Evolutionary conservation across 2,888 invertebrate species (phyloP).

Genomic region (Caenorhabditis sinica): DNA sequence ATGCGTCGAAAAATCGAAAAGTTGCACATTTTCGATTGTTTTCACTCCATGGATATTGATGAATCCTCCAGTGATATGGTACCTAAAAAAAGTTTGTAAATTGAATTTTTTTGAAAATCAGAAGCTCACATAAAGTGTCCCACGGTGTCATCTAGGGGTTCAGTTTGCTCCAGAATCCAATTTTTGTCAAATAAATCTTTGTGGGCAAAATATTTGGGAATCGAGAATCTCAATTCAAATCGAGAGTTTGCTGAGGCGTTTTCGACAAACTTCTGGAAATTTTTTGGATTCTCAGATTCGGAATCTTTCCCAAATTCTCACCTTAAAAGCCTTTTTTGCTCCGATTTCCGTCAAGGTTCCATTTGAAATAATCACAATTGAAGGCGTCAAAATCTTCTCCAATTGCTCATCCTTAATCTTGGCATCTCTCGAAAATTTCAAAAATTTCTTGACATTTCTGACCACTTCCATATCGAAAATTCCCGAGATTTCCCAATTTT

Average conservation of each 20-base stretch:
- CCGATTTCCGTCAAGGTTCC: conserved; percentile 8
- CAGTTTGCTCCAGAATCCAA: conserved; percentile 10
- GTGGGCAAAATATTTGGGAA: background rate
- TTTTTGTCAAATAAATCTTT: conserved; percentile 18
- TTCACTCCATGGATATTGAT: background rate
- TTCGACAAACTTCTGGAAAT: conserved; percentile 33
- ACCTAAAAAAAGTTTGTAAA: conserved; percentile 10
- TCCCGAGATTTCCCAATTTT: background rate
- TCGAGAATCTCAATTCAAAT: conserved; percentile 9
- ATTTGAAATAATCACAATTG: background rate
- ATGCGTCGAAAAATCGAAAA: background rate
- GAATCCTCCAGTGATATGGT: conserved; percentile 16
- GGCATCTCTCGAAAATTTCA: conserved; percentile 18
- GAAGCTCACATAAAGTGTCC: conserved; percentile 2
- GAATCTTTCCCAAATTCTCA: background rate
- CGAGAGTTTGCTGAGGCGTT: background rate
- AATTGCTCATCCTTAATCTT: conserved; percentile 23
- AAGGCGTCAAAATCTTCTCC: conserved; percentile 1
- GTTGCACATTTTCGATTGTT: background rate
- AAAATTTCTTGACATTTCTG: background rate
- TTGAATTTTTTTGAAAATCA: background rate
- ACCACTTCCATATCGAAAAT: conserved; percentile 5
- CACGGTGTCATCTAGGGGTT: background rate
- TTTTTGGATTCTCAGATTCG: background rate
- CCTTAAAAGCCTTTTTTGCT: conserved; percentile 23